A percentile compares a stretch with the other conserved stretches of the same genome.
Conservation (phyloP, 2,113 vertebrate species). For the Bos javanicus region DNA sequence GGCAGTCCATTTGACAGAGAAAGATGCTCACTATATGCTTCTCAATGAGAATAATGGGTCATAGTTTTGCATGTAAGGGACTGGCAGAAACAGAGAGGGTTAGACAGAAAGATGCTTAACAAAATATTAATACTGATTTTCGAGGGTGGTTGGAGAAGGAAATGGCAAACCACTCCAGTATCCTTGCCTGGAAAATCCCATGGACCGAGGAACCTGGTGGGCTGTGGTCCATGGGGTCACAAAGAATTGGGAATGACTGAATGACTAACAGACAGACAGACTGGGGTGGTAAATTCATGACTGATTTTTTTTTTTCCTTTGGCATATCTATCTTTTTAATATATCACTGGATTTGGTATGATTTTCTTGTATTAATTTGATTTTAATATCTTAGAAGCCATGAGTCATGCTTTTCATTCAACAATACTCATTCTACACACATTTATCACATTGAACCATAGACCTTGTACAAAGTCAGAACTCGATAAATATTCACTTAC, state of each 20-base stretch:
- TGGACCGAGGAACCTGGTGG: neutral
- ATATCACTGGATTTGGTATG: neutral
- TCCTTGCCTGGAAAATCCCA: neutral
- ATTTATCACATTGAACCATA: neutral
- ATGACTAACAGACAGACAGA: neutral
- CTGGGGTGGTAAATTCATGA: neutral
- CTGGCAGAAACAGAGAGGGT: neutral
- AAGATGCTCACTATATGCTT: neutral
- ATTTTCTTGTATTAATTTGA: conserved; percentile 5
- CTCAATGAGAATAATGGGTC: neutral
- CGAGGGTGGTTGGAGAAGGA: neutral
- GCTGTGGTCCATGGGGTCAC: accelerated
- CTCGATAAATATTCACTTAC: neutral
- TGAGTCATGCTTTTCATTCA: neutral
- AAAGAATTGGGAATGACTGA: neutral
- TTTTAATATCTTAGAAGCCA: neutral
- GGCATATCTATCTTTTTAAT: neutral
- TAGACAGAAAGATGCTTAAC: neutral
- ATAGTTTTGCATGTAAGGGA: neutral
- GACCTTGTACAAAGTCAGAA: neutral
- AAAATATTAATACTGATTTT: neutral
- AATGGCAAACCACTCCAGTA: neutral
- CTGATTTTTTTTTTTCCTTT: neutral
- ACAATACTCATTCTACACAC: neutral
- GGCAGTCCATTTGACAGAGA: neutral